phyloP scores from a whole-genome alignment of 2,113 vertebrate genomes.

The Mugil cephalus region DNA sequence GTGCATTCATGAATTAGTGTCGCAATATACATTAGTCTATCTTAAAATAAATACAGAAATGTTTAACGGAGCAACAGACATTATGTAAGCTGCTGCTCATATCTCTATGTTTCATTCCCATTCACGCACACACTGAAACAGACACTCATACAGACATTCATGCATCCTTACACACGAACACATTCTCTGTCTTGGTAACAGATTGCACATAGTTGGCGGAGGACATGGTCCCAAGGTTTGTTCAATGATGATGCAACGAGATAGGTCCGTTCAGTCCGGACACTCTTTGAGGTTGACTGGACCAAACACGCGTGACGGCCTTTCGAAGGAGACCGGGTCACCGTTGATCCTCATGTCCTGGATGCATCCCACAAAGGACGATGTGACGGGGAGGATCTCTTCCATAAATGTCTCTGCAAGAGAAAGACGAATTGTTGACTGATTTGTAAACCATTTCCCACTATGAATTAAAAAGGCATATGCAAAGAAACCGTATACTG shows the following conservation, averaged over 20 bases:
- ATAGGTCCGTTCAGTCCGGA: slow-evolving; percentile 79
- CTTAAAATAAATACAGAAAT: slow-evolving; percentile 81
- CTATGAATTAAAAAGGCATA: no score
- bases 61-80: slow-evolving; percentile 52
- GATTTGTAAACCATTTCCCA: no score
- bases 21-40: slow-evolving; percentile 39
- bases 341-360: slow-evolving; percentile 87
- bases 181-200: slow-evolving; percentile 74
- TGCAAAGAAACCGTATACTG: no score
- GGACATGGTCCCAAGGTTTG: slow-evolving; percentile 72
- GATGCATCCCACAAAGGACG: slow-evolving; percentile 90
- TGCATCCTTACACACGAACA: slow-evolving; percentile 59
- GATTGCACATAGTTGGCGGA: slow-evolving; percentile 74
- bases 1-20: slow-evolving; percentile 44
- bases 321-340: slow-evolving; percentile 79
- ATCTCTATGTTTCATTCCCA: slow-evolving; percentile 18
- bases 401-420: slow-evolving; percentile 43
- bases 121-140: slow-evolving; percentile 12
- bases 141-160: slow-evolving; percentile 23
- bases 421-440: neutral
- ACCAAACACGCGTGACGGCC: slow-evolving; percentile 83
- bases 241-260: slow-evolving; percentile 9
- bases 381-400: slow-evolving; percentile 79
- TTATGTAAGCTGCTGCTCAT: slow-evolving; percentile 41
- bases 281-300: slow-evolving; percentile 89